Percentiles rank a stretch among this genome's conserved stretches.
Conservation (phyloP, 2,113 vertebrate genomes). For the Falcunculus frontatus region DNA sequence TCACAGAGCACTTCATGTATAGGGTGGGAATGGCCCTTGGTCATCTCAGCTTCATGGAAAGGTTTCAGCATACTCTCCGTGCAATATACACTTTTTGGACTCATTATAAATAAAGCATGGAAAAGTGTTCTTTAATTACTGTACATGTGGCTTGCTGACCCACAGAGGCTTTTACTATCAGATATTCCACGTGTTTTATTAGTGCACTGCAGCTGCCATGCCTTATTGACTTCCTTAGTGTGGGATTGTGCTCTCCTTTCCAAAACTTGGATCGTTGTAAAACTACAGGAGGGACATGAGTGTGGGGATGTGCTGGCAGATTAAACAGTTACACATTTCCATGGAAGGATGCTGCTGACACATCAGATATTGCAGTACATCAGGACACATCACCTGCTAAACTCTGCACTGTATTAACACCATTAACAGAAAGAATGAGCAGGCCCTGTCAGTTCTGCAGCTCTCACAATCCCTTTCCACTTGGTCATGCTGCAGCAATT, state of each 20-base stretch:
- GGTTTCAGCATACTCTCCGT: neutral
- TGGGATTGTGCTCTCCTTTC: neutral
- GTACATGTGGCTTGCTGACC: neutral
- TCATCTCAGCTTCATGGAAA: neutral
- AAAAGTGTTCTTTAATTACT: constrained; percentile 41
- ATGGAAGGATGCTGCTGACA: neutral
- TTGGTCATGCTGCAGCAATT: neutral
- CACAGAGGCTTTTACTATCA: neutral
- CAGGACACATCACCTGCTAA: neutral
- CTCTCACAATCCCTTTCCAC: neutral
- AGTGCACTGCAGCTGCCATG: neutral
- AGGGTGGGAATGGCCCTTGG: neutral
- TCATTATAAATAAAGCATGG: neutral
- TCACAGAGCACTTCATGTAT: neutral
- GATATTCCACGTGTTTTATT: neutral
- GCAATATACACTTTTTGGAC: neutral
- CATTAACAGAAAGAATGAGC: neutral
- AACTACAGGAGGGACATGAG: neutral
- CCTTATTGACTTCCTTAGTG: neutral
- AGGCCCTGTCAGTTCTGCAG: neutral
- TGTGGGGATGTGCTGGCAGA: neutral
- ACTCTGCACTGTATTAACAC: rapidly evolving
- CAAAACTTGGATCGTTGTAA: neutral
- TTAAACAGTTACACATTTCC: neutral
- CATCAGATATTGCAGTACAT: neutral